phyloP scores from a whole-genome alignment of 2,888 invertebrate genomes.

The Mechanitis mazaeus region DNA sequence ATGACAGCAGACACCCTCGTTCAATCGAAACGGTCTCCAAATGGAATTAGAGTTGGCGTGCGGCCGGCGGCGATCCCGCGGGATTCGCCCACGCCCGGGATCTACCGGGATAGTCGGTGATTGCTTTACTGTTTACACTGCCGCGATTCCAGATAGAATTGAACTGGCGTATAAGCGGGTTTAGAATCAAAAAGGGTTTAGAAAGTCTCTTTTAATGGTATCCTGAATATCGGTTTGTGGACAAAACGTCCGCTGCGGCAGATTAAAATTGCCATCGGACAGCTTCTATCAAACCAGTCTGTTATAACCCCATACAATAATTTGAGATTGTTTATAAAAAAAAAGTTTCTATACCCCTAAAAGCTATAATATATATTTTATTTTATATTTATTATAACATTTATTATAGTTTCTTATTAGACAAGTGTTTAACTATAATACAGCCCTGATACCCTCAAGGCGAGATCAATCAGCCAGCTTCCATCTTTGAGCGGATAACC shows the following conservation, averaged over 20 bases:
- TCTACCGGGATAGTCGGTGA: conserved; percentile 36
- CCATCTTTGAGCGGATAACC: conserved; percentile 31
- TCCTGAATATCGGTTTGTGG: conserved; percentile 16
- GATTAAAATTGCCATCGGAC: conserved; percentile 19
- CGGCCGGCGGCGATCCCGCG: conserved; percentile 31
- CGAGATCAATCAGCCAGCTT: conserved; percentile 45
- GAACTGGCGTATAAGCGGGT: conserved; percentile 24
- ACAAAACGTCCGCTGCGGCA: conserved; percentile 21
- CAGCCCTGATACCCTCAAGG: conserved; percentile 34
- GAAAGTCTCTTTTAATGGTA: conserved; percentile 24
- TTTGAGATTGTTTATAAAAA: neutral
- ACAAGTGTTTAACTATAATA: neutral
- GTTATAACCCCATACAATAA: conserved; percentile 13
- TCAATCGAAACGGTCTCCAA: conserved; percentile 31
- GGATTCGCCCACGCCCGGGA: conserved; percentile 26
- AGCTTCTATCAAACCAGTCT: neutral
- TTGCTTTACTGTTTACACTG: conserved; percentile 60
- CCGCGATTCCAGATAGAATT: conserved; percentile 30
- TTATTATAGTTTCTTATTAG: no score
- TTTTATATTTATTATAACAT: no score
- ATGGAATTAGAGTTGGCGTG: conserved; percentile 32
- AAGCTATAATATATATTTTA: no score
- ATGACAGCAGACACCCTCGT: conserved; percentile 26
- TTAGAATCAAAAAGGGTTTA: conserved; percentile 23
- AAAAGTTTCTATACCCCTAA: neutral